Evolutionary conservation across 2,797 vertebrate species (phyloP), one percentile per base, ranked within the genome.

Genomic region (Melanotaenia pygmaea): DNA sequence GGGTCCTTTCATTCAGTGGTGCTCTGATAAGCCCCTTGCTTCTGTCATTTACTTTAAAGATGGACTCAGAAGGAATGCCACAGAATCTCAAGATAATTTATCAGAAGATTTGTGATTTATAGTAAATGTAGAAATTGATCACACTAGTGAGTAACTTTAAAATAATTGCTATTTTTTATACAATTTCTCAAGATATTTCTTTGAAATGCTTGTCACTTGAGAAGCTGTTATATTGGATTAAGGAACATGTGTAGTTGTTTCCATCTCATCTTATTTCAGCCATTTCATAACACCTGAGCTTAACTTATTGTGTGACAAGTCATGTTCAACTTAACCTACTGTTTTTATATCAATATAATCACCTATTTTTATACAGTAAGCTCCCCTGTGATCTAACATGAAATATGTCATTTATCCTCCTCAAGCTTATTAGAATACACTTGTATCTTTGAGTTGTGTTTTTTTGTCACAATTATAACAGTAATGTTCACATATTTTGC

Each of bases 121-220:
- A 35, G n/a, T 72, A 26, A 64, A 59, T 32, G 50, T 40, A 22
- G 28, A 65, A 68, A 57, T 60, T 24, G 26, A 64, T 70, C 57
- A 14, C 65, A 37, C 6, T 1, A 58, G 67, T 47, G 54, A 70
- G 56, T 61, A 28, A 76, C 20, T 47, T 2, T 67, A 22, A 54
- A 34, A 72, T 54, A 12, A 28, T n/a, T 67, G 71, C 66, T 67
- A 53, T 28, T n/a, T 53, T 76, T 61, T 64, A 3, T 38, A 64
- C 51, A 72, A 73, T 69, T 66, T 47, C 1, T 35, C n/a, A 16
- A 53, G 70, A 38, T 50, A 56, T 16, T 4, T 37, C 3, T 40
- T 51, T 22, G 18, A 45, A 45, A 37, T 40, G 12, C 34, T 43
- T 53, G 35, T 64, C 30, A 38, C 11, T 35, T 59, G 18, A n/a